phyloP scores from a whole-genome alignment of 2,888 invertebrate genomes.

The Cyclophora punctaria region DNA sequence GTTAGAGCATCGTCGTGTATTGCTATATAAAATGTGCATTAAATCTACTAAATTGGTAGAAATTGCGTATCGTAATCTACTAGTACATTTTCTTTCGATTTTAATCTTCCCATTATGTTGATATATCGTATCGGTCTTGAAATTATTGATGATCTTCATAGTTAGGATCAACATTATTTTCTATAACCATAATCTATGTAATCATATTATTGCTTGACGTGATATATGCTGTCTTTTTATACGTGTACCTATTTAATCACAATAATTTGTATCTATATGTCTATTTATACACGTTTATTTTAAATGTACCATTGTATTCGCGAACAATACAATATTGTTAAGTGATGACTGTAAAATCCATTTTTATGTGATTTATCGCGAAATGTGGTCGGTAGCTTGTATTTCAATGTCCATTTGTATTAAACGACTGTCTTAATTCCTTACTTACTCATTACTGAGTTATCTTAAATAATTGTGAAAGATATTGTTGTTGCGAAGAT shows the following conservation, averaged over 20 bases:
- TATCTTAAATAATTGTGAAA: constrained; percentile 23
- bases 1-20: too few species aligned
- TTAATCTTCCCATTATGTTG: too few species aligned
- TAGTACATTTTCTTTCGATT: too few species aligned
- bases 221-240: constrained; percentile 17
- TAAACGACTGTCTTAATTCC: not conserved
- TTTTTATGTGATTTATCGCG: too few species aligned
- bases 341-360: too few species aligned
- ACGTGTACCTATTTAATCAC: constrained; percentile 13
- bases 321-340: too few species aligned
- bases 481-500: constrained; percentile 55
- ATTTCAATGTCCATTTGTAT: constrained; percentile 11
- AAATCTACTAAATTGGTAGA: too few species aligned
- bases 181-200: constrained; percentile 1
- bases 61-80: too few species aligned
- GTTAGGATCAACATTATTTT: not conserved
- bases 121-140: too few species aligned
- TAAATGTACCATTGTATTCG: not conserved
- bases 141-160: too few species aligned
- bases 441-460: constrained; percentile 8
- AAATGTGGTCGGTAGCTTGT: not conserved
- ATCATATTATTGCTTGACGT: constrained; percentile 17
- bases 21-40: too few species aligned
- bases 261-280: constrained; percentile 4
- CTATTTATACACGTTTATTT: constrained; percentile 16